A percentile compares a stretch with the other conserved stretches of the same genome.
Conservation (phyloP, 2,113 vertebrate genomes). For the Shinisaurus crocodilurus region DNA sequence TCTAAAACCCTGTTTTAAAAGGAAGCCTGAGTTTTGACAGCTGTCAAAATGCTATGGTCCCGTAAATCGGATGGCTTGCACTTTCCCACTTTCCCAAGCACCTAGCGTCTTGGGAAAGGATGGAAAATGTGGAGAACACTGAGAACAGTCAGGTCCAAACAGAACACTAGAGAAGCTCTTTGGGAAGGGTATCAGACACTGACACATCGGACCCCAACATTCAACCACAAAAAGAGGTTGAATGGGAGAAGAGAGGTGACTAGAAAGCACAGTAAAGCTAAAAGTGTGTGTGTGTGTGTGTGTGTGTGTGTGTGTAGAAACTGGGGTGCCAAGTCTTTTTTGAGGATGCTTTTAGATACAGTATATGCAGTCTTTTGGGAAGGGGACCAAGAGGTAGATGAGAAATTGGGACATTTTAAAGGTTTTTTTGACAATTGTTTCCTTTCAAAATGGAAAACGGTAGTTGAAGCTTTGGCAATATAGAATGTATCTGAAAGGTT, state of each 20-base stretch:
- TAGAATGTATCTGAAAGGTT: constrained; percentile 5
- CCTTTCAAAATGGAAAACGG: constrained; percentile 33
- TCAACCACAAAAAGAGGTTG: constrained; percentile 64
- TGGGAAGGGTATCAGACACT: constrained; percentile 65
- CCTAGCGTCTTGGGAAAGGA: no score
- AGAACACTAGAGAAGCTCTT: constrained; percentile 55
- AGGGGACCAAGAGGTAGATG: neutral
- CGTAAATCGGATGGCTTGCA: no score
- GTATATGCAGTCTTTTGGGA: neutral
- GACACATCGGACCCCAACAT: constrained; percentile 65
- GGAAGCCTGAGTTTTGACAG: no score
- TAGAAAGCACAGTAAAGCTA: neutral
- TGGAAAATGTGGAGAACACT: no score
- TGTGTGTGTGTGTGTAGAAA: neutral
- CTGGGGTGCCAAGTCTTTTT: neutral
- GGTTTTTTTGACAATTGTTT: neutral
- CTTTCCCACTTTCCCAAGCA: no score
- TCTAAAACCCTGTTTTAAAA: no score
- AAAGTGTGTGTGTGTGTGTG: neutral
- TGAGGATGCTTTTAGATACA: neutral
- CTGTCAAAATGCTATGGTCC: no score
- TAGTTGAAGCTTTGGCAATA: neutral
- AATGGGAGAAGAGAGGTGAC: constrained; percentile 44
- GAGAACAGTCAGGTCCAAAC: no score
- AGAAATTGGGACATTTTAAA: neutral